Percentiles rank a stretch among this genome's conserved stretches.
These are phyloP conservation scores for Aldabrachelys gigantea DNA, from an alignment of 2,113 vertebrate genomes.

Conservation along the genomic window DNA sequence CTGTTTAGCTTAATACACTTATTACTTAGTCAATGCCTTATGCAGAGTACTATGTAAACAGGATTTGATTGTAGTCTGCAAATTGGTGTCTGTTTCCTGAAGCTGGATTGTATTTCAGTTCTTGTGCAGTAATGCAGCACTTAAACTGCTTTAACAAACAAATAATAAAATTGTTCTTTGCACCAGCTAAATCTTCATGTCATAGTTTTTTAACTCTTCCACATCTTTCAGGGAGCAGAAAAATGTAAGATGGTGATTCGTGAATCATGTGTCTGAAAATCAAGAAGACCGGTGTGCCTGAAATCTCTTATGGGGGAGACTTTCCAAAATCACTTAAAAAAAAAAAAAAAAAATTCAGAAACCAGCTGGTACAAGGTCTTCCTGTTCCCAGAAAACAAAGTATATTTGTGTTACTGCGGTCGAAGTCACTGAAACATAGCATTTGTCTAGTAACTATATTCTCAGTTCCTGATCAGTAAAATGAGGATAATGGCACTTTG, in stretches of 20 bases:
- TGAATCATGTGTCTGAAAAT: neutral
- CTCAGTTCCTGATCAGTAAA: neutral
- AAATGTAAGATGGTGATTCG: neutral
- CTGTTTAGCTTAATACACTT: neutral
- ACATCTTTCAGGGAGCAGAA: rapidly evolving
- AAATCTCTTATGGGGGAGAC: neutral
- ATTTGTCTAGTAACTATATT: neutral
- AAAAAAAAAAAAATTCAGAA: neutral
- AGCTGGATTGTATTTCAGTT: neutral
- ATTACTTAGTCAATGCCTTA: neutral
- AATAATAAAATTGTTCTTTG: neutral
- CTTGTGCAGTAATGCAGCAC: neutral
- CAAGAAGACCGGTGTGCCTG: neutral
- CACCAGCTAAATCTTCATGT: neutral
- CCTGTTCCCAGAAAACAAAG: neutral
- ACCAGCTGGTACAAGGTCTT: neutral
- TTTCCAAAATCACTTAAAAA: neutral
- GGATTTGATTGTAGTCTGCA: rapidly evolving
- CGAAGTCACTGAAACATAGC: neutral
- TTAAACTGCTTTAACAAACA: neutral
- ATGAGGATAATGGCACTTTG: neutral
- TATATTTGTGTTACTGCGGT: neutral
- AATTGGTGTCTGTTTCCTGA: neutral
- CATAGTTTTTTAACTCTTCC: neutral
- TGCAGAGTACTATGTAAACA: neutral